Base-by-base conservation (phyloP, 2,113 vertebrate genomes). In the Xyliphius kryptos region DNA sequence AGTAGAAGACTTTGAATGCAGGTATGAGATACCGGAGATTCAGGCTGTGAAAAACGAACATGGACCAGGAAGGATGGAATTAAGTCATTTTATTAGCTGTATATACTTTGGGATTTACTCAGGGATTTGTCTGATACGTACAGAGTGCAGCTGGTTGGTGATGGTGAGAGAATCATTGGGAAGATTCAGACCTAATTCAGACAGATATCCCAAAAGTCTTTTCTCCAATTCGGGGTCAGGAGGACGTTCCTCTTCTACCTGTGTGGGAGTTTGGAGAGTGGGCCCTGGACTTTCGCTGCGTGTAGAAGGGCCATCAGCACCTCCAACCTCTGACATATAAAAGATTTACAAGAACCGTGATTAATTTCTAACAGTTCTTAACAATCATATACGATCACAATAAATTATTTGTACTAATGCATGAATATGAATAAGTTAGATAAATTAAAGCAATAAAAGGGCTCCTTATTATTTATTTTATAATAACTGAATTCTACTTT, bases 1-100 rank as follows among this genome's bases (percentile, higher is more conserved):
- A 94, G 89, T 54, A 96, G 81, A 16, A 96, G 86, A 67, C 92
- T 94, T 76, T 92, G 89, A 68, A 96, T 92, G 47, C 85, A 88
- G 21, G 79, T 72, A 12, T 89, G 90, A 41, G 83, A 85, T 17
- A 88, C 86, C 9, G 86, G 76, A 9, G 82, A 73, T 62, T 92
- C 89, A n/a, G 89, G 80, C 93, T 95, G 75, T 2, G 56, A 10
- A 17, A 12, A 38, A 1, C n/a, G 13, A 14, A 9, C 14, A 0
- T 6, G 16, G 52, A 36, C n/a, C n/a, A 40, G 48, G n/a, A 52
- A 19, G n/a, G 9, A 44, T 36, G 21, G 37, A n/a, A 11, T 3
- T 3, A 54, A 5, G 19, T 11, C 19, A n/a, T 13, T 20, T 17
- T 15, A 13, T 17, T 11, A 41, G 8, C 15, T 13, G 1, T 21